Evolutionary conservation across 2,888 invertebrate species (phyloP), one percentile per base, ranked within the genome.

Genomic region (Tiphia femorata): DNA sequence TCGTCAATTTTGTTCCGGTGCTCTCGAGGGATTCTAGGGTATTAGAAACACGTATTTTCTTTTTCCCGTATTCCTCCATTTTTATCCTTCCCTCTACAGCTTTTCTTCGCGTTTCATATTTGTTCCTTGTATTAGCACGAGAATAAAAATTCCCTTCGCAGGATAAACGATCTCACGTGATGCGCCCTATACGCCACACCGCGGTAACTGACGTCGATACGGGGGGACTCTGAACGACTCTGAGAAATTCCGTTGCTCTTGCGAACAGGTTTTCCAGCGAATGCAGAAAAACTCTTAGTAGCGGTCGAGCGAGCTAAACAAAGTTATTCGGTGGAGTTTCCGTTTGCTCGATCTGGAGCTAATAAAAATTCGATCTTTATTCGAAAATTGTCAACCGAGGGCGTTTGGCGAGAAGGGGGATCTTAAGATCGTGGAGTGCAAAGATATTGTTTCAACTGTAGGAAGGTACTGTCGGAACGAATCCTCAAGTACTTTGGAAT

Each of bases 251-350:
- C 67, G 68, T 54, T 68, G 54, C 62, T 64, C 48, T 58, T 62
- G 58, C 65, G 65, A 68, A 68, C 68, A 69, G 68, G 68, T 68
- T 68, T 63, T 56, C 62, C 57, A 54, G 54, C 65, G 62, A 65
- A 62, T 61, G 69, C 60, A 65, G 54, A 64, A 68, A 68, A 42
- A 58, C 52, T 56, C 62, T 21, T 51, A 54, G 53, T 35, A 25
- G 30, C 42, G 51, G 29, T 33, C 21, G 49, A 60, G 42, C 49
- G 58, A 60, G 60, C 51, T 68, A 68, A 68, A 68, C 68, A 60
- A 58, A 68, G 62, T 64, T 69, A 68, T 68, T 68, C 53, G 44
- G 52, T 56, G 46, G 41, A 58, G 38, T n/a, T n/a, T n/a, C n/a
- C n/a, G n/a, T n/a, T n/a, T n/a, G n/a, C n/a, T n/a, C n/a, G n/a